Conservation (phyloP, 2,888 invertebrate species). For the Tridacna gigas region DNA sequence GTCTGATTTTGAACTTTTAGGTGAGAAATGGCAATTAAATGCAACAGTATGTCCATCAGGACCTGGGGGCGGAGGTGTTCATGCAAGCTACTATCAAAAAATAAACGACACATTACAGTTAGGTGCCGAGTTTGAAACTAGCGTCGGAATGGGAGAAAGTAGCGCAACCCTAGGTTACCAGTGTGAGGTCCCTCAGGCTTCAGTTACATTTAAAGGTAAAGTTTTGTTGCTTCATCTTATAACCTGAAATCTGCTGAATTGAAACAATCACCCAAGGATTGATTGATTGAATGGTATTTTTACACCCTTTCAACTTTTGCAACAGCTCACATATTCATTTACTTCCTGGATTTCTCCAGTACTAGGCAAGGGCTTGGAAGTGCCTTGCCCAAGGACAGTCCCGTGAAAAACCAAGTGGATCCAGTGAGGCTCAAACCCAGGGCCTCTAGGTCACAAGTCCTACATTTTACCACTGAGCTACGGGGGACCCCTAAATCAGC, state of each 20-base stretch:
- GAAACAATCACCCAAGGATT: too few species aligned
- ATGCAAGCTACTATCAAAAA: constrained; percentile 97
- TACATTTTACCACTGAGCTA: too few species aligned
- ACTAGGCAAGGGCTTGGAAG: too few species aligned
- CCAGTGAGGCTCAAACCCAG: too few species aligned
- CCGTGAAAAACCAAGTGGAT: too few species aligned
- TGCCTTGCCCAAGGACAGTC: too few species aligned
- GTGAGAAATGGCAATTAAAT: constrained; percentile 86
- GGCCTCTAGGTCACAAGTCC: too few species aligned
- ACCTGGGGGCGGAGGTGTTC: constrained; percentile 90
- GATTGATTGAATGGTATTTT: background rate
- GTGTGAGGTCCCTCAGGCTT: constrained; percentile 97
- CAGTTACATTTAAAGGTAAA: constrained; percentile 95
- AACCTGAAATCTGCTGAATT: too few species aligned
- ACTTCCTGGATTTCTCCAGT: too few species aligned
- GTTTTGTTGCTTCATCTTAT: too few species aligned
- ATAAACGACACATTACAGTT: constrained; percentile 94
- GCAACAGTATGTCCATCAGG: constrained; percentile 82
- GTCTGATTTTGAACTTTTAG: constrained; percentile 80
- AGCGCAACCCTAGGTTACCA: constrained; percentile 97
- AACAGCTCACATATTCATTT: too few species aligned
- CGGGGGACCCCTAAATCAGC: too few species aligned
- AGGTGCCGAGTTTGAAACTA: constrained; percentile 98
- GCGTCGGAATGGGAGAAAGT: constrained; percentile 95
- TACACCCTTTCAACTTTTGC: background rate